phyloP scores from a whole-genome alignment of 64 coral and sea anemone species.

The Orbicella faveolata region DNA sequence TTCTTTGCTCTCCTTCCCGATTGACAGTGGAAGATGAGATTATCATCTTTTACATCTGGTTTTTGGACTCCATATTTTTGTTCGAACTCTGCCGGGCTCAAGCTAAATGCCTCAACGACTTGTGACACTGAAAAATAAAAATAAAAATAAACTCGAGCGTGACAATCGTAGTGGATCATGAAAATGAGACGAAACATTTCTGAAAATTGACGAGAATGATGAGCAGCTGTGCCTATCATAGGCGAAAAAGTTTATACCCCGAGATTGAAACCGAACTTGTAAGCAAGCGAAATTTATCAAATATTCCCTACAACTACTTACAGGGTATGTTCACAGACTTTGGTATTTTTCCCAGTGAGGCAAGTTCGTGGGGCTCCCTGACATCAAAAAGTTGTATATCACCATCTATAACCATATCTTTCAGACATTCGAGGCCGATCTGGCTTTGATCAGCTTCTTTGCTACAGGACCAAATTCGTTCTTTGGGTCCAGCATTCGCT shows the following conservation, averaged over 20 bases:
- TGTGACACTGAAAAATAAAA: slow-evolving; percentile 55
- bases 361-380: slow-evolving; percentile 79
- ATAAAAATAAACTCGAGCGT: not conserved
- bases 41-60: slow-evolving; percentile 69
- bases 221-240: too few relatives aligned
- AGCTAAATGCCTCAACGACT: slow-evolving; percentile 70
- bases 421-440: slow-evolving; percentile 32
- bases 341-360: slow-evolving; percentile 72
- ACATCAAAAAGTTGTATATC: slow-evolving; percentile 86
- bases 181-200: too few relatives aligned
- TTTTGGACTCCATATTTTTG: slow-evolving; percentile 64
- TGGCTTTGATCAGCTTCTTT: slow-evolving; percentile 2
- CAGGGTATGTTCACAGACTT: slow-evolving; percentile 68
- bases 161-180: not conserved
- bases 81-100: slow-evolving; percentile 67
- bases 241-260: too few relatives aligned
- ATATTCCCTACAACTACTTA: slow-evolving; percentile 50
- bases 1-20: slow-evolving; percentile 69
- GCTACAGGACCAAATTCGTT: slow-evolving; percentile 31
- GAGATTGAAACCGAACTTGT: not conserved
- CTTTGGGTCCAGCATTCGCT: not conserved
- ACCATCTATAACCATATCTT: slow-evolving; percentile 56
- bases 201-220: too few relatives aligned
- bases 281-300: not conserved
- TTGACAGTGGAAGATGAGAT: slow-evolving; percentile 87